Conservation (phyloP, 1,140 invertebrate genomes). For the Harpegnathos saltator region DNA sequence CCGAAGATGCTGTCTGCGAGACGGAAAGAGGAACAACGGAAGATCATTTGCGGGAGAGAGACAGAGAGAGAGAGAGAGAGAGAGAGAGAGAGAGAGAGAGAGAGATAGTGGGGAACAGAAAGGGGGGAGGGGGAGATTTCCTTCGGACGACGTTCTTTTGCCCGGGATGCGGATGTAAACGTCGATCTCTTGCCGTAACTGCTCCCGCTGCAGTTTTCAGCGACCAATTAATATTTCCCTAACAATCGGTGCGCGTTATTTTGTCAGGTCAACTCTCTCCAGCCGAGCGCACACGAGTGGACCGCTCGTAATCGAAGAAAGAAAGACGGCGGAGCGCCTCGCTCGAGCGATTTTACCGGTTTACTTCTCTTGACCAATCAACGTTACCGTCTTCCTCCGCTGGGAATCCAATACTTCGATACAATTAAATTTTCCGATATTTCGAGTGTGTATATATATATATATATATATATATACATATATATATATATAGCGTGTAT, state of each 20-base stretch:
- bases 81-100: too few relatives aligned
- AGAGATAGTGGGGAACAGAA: too few relatives aligned
- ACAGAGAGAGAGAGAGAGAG: too few relatives aligned
- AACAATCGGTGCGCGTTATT: background rate
- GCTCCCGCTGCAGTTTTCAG: background rate
- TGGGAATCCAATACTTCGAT: slow-evolving; percentile 35
- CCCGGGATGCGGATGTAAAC: background rate
- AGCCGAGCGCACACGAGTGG: background rate
- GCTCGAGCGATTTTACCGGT: slow-evolving; percentile 15
- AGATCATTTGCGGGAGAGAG: slow-evolving; percentile 42
- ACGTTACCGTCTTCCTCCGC: too few relatives aligned
- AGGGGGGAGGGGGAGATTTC: too few relatives aligned
- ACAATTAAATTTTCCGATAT: slow-evolving; percentile 58
- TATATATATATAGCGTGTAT: slow-evolving; percentile 1
- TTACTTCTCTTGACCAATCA: slow-evolving; percentile 37
- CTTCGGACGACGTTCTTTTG: background rate
- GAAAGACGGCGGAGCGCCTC: background rate
- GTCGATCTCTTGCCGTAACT: background rate
- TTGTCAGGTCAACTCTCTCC: background rate
- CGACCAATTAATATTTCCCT: slow-evolving; percentile 31
- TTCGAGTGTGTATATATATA: too few relatives aligned
- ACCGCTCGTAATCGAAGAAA: slow-evolving; percentile 24
- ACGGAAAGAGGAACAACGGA: slow-evolving; percentile 34
- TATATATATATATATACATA: too few relatives aligned
- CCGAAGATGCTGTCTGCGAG: slow-evolving; percentile 14